Percentiles rank a stretch among this genome's conserved stretches.
phyloP scores from a whole-genome alignment of 1,140 invertebrate species.

The Drosophila ananassae region DNA sequence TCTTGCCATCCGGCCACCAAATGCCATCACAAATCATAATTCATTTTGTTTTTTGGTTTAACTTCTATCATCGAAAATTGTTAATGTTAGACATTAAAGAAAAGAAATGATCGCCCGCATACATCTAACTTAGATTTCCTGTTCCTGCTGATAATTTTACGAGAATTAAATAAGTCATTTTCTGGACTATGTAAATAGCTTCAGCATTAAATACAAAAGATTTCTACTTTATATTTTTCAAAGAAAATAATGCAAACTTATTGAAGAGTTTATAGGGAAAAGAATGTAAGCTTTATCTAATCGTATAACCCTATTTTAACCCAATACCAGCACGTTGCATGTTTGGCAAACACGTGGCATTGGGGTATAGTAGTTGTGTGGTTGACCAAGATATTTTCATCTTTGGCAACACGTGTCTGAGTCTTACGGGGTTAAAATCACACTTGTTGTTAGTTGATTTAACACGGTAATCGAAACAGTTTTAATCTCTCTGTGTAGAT shows the following conservation, averaged over 20 bases:
- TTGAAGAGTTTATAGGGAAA: not conserved
- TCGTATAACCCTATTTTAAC: not conserved
- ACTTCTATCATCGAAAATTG: conserved; percentile 30
- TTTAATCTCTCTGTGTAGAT: conserved; percentile 83
- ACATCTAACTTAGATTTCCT: conserved; percentile 26
- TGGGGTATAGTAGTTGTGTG: not conserved
- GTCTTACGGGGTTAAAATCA: conserved; percentile 84
- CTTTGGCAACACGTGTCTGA: conserved; percentile 70
- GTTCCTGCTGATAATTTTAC: conserved; percentile 23
- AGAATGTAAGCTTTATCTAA: conserved; percentile 11
- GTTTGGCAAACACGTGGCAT: conserved; percentile 53
- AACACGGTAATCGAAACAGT: conserved; percentile 83
- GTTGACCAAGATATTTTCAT: conserved; percentile 13
- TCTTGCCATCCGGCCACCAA: not conserved
- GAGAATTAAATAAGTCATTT: conserved; percentile 24
- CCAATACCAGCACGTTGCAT: conserved; percentile 25
- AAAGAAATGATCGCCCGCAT: conserved; percentile 21
- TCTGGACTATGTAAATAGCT: conserved; percentile 52
- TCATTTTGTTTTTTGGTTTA: conserved; percentile 45
- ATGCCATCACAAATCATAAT: conserved; percentile 39
- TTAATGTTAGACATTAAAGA: conserved; percentile 49
- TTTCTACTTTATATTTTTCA: not conserved
- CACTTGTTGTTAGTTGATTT: conserved; percentile 79
- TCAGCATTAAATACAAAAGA: conserved; percentile 44
- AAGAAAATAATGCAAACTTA: not conserved